phyloP scores from a whole-genome alignment of 2,113 vertebrate genomes.

The Podarcis muralis region DNA sequence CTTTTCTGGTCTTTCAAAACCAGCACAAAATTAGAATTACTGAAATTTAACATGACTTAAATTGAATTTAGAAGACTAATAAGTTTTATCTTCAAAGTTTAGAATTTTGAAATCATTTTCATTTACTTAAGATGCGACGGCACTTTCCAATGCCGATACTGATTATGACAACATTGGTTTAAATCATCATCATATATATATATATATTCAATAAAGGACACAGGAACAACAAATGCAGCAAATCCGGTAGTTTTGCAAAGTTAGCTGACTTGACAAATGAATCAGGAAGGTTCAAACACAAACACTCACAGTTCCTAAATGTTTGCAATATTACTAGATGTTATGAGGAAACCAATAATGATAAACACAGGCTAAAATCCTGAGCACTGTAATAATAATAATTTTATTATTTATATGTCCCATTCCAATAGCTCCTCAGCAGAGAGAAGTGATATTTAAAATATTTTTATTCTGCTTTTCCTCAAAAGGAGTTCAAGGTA shows the following conservation, averaged over 20 bases:
- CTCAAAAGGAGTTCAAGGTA: not conserved
- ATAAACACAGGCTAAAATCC: not conserved
- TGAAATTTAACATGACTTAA: not conserved
- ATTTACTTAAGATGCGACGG: not conserved
- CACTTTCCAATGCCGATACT: not conserved
- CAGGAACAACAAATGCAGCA: conserved; percentile 9
- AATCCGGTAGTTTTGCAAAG: not conserved
- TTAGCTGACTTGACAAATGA: not conserved
- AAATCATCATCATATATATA: not conserved
- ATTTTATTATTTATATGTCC: too few relatives aligned
- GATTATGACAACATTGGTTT: not conserved
- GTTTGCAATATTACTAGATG: not conserved
- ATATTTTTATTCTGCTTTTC: not conserved
- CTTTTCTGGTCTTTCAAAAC: conserved; percentile 8
- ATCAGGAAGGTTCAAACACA: not conserved
- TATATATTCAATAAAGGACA: not conserved
- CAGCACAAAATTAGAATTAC: not conserved
- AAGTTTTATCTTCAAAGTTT: not conserved
- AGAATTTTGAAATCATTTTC: not conserved
- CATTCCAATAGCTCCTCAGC: not conserved
- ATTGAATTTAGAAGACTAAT: not conserved
- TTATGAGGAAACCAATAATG: not conserved
- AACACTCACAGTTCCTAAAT: too few relatives aligned
- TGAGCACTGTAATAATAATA: not conserved
- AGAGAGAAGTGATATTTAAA: not conserved